These are phyloP conservation scores for Drosophila athabasca DNA, from an alignment of 1,140 invertebrate genomes.

Conservation along the genomic window DNA sequence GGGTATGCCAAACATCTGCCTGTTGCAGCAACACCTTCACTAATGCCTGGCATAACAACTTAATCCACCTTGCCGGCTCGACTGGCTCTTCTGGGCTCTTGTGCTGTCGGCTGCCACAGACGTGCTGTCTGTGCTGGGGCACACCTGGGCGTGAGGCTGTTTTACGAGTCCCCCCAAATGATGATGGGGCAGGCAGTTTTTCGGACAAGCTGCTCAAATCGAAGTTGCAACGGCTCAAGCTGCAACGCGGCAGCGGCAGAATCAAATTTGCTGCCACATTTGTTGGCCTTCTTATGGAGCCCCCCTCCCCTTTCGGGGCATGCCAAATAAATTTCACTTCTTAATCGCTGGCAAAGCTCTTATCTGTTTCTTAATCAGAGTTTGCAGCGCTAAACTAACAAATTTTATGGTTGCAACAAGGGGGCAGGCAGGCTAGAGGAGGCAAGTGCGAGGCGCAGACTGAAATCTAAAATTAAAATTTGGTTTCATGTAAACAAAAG, in stretches of 20 bases:
- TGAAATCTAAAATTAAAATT: constrained; percentile 69
- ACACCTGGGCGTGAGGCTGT: constrained; percentile 48
- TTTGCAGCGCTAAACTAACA: constrained; percentile 72
- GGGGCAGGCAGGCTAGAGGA: constrained; percentile 3
- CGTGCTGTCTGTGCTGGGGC: constrained; percentile 32
- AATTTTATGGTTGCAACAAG: constrained; percentile 60
- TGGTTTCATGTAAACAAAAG: constrained; percentile 64
- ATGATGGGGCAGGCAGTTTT: constrained; percentile 21
- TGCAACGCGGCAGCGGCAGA: constrained; percentile 22
- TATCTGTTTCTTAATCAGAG: constrained; percentile 66
- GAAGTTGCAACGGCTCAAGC: constrained; percentile 10
- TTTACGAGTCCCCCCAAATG: constrained; percentile 42
- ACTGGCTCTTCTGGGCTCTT: constrained; percentile 5
- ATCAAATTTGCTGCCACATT: constrained; percentile 61
- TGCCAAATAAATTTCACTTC: constrained; percentile 64
- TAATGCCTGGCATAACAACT: constrained; percentile 74
- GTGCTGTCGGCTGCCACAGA: constrained; percentile 45
- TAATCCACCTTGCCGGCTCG: constrained; percentile 63
- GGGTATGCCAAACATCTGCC: constrained; percentile 23
- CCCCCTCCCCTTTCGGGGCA: not conserved
- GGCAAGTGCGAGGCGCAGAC: constrained; percentile 27
- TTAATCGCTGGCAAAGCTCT: constrained; percentile 58
- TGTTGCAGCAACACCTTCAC: constrained; percentile 63
- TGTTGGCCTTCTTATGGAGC: constrained; percentile 57
- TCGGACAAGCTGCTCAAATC: constrained; percentile 72